Evolutionary conservation across 1,140 invertebrate genomes (phyloP).

Genomic region (Venturia canescens): DNA sequence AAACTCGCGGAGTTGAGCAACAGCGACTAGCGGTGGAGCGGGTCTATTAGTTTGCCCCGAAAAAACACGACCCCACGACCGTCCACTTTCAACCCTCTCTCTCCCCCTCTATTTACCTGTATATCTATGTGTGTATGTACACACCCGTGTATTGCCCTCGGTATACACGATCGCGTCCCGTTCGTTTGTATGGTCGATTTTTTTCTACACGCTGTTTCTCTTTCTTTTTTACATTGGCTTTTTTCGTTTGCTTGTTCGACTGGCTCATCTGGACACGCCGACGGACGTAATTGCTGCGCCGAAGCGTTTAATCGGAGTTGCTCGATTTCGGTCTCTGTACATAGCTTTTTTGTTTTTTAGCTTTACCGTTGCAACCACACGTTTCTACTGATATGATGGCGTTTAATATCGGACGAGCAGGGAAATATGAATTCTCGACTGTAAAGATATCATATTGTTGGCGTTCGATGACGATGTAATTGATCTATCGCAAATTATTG

Average conservation of each 20-base stretch:
- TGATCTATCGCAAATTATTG: too few species aligned
- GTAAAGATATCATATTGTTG: constrained; percentile 51
- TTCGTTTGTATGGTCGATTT: constrained; percentile 71
- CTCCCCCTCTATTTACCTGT: constrained; percentile 42
- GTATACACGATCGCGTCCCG: constrained; percentile 52
- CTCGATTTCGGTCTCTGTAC: constrained; percentile 6
- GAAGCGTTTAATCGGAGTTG: constrained; percentile 45
- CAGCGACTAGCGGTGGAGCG: constrained; percentile 54
- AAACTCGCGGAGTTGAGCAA: constrained; percentile 59
- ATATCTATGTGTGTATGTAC: constrained; percentile 9
- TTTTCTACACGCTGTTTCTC: constrained; percentile 53
- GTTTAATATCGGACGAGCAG: constrained; percentile 11
- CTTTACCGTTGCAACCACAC: background rate
- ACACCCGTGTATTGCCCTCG: background rate
- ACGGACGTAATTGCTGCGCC: constrained; percentile 70
- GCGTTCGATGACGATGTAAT: background rate
- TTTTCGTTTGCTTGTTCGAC: constrained; percentile 54
- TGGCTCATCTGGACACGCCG: constrained; percentile 60
- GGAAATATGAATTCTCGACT: constrained; percentile 66
- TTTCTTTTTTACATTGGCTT: constrained; percentile 53
- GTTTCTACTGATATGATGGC: constrained; percentile 13
- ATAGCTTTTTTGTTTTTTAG: constrained; percentile 6
- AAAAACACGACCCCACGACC: constrained; percentile 70
- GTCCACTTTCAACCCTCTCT: constrained; percentile 46
- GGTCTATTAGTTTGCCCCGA: constrained; percentile 74